Evolutionary conservation across 2,888 invertebrate species (phyloP), one percentile per base, ranked within the genome.

Genomic region (Eilema griseolum): DNA sequence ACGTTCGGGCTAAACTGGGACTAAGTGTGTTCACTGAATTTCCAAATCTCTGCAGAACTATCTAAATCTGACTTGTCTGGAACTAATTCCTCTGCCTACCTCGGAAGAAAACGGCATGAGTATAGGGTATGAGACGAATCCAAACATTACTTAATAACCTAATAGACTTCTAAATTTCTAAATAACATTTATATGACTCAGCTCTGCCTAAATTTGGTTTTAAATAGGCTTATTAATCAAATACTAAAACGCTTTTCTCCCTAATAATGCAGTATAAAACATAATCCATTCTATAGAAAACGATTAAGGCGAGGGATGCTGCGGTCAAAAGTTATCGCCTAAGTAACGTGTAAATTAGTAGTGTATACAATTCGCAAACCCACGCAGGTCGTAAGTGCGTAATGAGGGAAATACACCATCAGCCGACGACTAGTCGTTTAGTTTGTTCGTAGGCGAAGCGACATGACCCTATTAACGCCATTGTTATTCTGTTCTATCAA

Each of bases 341-440:
- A 41, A n/a, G 52, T 52, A n/a, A 52, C 10, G 52, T 61, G 12
- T 61, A 61, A 14, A 33, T 14, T 11, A 61, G n/a, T 7, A 41
- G 2, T 23, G 23, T 33, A 33, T 33, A 57, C 56, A 46, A 63
- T 28, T 0, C 28, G 41, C 16, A 26, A 65, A 31, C 69, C 65
- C 61, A 61, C 33, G 61, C 61, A 57, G 7, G 12, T 52, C 57
- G 26, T 65, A 70, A 66, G 69, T 80, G 61, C 73, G 62, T 70
- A 70, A 62, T 66, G 61, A 69, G 69, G 72, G 71, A 80, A 74
- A 70, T 66, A 14, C 60, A 67, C 71, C 69, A 70, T 80, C 73
- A 82, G 64, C 61, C 65, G 65, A 71, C 73, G 69, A 5, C 59
- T 31, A 57, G 28, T 74, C 65, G 62, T 71, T 70, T 65, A 72